Percentiles rank a stretch among this genome's conserved stretches.
These are phyloP conservation scores for Camelus dromedarius DNA, from an alignment of 2,113 vertebrate species.

Conservation along the genomic window DNA sequence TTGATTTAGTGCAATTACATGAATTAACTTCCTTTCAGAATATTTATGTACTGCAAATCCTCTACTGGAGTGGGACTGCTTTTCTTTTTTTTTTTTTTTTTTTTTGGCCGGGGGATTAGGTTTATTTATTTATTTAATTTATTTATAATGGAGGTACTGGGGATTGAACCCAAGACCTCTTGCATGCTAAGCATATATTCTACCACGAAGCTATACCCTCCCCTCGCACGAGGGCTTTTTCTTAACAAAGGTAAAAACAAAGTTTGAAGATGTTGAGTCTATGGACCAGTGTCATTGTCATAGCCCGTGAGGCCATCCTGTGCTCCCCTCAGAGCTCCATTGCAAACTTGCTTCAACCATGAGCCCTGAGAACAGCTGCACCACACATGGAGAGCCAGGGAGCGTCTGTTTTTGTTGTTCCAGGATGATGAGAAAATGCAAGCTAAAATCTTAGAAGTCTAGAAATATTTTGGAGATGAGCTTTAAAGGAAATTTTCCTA, in stretches of 20 bases:
- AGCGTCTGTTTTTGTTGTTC: constrained; percentile 50
- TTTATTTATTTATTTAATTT: too few relatives aligned
- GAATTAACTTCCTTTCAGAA: not conserved
- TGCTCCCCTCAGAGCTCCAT: not conserved
- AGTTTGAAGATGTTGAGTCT: not conserved
- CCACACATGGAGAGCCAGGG: not conserved
- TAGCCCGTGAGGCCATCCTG: not conserved
- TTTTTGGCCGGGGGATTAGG: too few relatives aligned
- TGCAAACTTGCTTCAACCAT: not conserved
- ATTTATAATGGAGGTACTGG: too few relatives aligned
- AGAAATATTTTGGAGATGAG: constrained; percentile 63
- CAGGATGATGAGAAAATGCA: constrained; percentile 49
- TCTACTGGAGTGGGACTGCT: not conserved
- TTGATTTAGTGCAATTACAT: not conserved
- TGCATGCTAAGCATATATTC: too few relatives aligned
- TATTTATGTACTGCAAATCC: not conserved
- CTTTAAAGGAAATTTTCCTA: constrained; percentile 42
- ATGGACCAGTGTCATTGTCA: not conserved
- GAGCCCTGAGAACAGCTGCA: not conserved
- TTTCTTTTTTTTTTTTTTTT: not conserved
- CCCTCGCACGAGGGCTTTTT: too few relatives aligned
- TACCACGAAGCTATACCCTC: too few relatives aligned
- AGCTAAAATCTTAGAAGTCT: constrained; percentile 54
- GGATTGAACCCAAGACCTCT: too few relatives aligned
- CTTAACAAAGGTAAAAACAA: not conserved